Base-by-base conservation (phyloP, 2,113 vertebrate genomes). In the Potamarius usumacintae region DNA sequence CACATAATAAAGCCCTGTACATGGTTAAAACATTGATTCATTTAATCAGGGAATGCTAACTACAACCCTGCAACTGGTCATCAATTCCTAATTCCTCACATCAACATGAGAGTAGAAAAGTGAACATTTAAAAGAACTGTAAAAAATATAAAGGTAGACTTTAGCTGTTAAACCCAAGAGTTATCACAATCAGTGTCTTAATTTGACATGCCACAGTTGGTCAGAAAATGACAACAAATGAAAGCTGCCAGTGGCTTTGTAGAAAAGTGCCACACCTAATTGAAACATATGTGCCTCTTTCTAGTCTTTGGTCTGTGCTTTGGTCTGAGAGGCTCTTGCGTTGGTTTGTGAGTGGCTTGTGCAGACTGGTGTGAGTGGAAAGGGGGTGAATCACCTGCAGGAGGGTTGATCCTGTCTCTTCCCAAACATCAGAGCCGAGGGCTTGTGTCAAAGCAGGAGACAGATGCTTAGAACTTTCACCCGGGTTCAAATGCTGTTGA, bases 401-500 rank as follows among this genome's bases (percentile, higher is more conserved):
- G 91, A 92, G 87, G 15, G 69, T 90, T 91, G 90, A 91, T 91
- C 76, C 74, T 85, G 91, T 91, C 88, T 90, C 83, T 85, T 86
- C 90, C 89, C 91, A 89, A 88, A 88, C 88, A 71, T 83, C 86
- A 79, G 88, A 83, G 87, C 89, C 91, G 90, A 91, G 92, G 91
- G 91, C 90, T 88, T 82, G 88, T 92, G 92, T 94, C 93, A 93
- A 92, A 91, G 91, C 88, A 92, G 91, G 82, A 91, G 92, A 91
- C 58, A 17, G 74, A 90, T 88, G 93, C 89, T 89, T 50, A 58
- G 92, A 93, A 91, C 91, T 84, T 93, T 91, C 57, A 92, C 93
- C 94, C 92, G 69, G 85, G 91, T 93, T 91, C 92, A 92, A 93
- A 92, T 94, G 91, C 89, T 94, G 92, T 92, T 92, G 93, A 95